Evolutionary conservation across 2,797 vertebrate genomes (phyloP), one percentile per base, ranked within the genome.

Genomic region (Alectoris magna): DNA sequence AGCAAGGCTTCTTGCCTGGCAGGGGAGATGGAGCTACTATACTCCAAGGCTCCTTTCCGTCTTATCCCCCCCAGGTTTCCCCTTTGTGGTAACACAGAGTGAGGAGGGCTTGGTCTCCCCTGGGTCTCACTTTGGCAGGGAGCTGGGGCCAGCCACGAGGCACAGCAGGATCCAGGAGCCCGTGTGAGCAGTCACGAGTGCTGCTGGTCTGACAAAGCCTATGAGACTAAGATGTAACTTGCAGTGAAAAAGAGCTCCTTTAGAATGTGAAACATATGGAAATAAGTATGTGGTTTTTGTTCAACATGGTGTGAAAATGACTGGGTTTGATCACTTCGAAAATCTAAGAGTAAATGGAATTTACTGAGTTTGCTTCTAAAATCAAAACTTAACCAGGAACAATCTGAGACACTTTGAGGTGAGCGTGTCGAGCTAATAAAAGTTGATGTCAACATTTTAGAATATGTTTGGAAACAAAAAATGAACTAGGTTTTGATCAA

Each of bases 401-500:
- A 88, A 88, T 79, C 94, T 93, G 77, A 95, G 90, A 70, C 75
- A 46, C 72, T 94, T 93, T 55, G 63, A 95, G 79, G 80, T 89
- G 88, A 95, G 62, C 95, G 43, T 82, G 71, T 80, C 69, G 67
- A 93, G 63, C 74, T 92, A 96, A 94, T 97, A 73, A 94, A 96
- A 94, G 76, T 87, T 88, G 90, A 96, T 95, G 77, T 81, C 80
- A 96, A 92, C 69, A 59, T 92, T 97, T 97, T 95, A 94, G 91
- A 87, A 53, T 82, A 67, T 72, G 38, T 95, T 95, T 88, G 69
- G 76, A 96, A 90, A 74, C 83, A 90, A 93, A 87, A 87, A 93
- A 94, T 87, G 93, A 94, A 82, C 93, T 83, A 74, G 80, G 66
- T 72, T 90, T 96, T 96, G 91, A 96, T 96, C 96, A 97, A 94